Percentiles rank a stretch among this genome's conserved stretches.
These are phyloP conservation scores for Hemibagrus guttatus DNA, from an alignment of 2,797 vertebrate genomes.

Conservation along the genomic window DNA sequence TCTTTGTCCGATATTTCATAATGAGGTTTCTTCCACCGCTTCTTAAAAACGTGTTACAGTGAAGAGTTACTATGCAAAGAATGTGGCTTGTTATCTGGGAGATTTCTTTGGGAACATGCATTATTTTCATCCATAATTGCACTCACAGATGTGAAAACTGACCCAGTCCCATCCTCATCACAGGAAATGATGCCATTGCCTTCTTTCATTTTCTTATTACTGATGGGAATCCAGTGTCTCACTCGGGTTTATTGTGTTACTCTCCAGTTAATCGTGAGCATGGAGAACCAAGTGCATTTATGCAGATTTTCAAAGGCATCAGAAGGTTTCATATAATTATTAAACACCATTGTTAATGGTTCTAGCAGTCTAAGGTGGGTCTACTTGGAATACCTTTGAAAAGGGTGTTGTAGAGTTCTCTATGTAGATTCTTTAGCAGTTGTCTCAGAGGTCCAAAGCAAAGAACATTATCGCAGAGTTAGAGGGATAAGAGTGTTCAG, in stretches of 20 bases:
- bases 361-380: neutral
- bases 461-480: neutral
- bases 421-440: neutral
- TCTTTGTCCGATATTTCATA: constrained; percentile 22
- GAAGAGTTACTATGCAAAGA: constrained; percentile 5
- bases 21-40: neutral
- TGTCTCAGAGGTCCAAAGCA: neutral
- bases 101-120: constrained; percentile 50
- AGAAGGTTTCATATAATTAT: neutral
- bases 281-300: constrained; percentile 7
- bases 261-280: neutral
- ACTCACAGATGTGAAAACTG: constrained; percentile 68
- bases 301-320: neutral
- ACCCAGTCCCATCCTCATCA: constrained; percentile 57
- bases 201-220: constrained; percentile 59
- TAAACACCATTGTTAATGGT: neutral
- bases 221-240: constrained; percentile 4
- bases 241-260: constrained; percentile 28
- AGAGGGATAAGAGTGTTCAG: neutral
- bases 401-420: neutral
- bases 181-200: constrained; percentile 68
- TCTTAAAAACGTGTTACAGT: neutral
- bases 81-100: constrained; percentile 48
- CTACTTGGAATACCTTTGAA: neutral
- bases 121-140: constrained; percentile 60